Evolutionary conservation across 2,888 invertebrate genomes (phyloP), one percentile per base, ranked within the genome.

Genomic region (Hedychridium roseum): DNA sequence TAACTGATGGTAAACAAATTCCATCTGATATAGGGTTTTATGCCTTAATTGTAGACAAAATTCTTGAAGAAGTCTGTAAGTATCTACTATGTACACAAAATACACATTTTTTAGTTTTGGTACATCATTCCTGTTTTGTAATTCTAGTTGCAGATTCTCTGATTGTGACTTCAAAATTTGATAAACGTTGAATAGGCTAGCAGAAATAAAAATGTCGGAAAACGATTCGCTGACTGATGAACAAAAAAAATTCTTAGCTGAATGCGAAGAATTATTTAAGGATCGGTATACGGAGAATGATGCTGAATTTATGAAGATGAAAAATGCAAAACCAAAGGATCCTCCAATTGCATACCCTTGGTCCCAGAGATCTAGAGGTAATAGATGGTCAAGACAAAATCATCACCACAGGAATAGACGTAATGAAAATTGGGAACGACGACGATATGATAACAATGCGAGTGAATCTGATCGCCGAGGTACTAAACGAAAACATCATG

Each of bases 291-390:
- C 88, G 26, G 84, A 84, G 21, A 81, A 84, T 4, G 88, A 89
- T 78, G 79, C 79, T 34, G 85, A 85, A 40, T 89, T 85, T 67
- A 82, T 84, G 80, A 75, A 74, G 17, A 70, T 81, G 15, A 67
- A 76, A 2, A 80, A 80, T 51, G 74, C 79, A 9, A 76, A 80
- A 12, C 67, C 74, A 1, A 80, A 81, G 6, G 70, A 54, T 6
- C 87, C 88, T 2, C 88, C 88, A 4, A 82, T 88, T 7, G 63
- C 87, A 7, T 84, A 86, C 40, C 82, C 84, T 9, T 87, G 86
- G 86, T 60, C 69, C 34, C 64, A 56, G 40, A 71, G 64, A 37
- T 60, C 58, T 2, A 62, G 67, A 36, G 53, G 61, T 3, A 48
- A 58, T 21, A 64, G 65, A n/a, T 67, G 68, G 68, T 26, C 30